Conservation (phyloP, 2,888 invertebrate genomes). For the Limnephilus rhombicus region DNA sequence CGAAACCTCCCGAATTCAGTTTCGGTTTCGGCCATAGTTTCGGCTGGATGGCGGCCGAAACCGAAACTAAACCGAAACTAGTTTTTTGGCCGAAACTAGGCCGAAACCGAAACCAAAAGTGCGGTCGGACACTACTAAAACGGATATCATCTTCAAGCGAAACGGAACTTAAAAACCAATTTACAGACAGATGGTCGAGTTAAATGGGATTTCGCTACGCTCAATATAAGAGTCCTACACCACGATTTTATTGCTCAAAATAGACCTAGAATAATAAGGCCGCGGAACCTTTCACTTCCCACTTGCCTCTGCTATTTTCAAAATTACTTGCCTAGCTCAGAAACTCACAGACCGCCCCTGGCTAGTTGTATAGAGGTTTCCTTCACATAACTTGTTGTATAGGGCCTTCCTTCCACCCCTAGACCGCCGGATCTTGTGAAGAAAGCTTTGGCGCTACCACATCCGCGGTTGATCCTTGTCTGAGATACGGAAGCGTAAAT, state of each 20-base stretch:
- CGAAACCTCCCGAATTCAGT: too few species aligned
- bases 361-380: background rate
- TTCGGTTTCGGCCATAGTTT: too few species aligned
- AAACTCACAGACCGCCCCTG: background rate
- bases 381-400: background rate
- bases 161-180: too few species aligned
- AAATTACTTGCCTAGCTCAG: background rate
- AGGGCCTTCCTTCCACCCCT: background rate
- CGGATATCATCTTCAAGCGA: too few species aligned
- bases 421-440: background rate
- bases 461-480: background rate
- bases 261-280: background rate
- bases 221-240: background rate
- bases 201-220: too few species aligned
- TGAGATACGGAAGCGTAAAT: slow-evolving; percentile 1
- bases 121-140: too few species aligned
- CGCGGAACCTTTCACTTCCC: background rate
- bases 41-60: too few species aligned
- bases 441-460: slow-evolving; percentile 1
- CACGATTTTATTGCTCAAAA: background rate
- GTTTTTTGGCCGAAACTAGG: too few species aligned
- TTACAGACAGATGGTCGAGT: too few species aligned
- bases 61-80: too few species aligned
- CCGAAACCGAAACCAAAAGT: too few species aligned
- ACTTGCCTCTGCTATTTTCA: background rate